Conservation (phyloP, 2,797 vertebrate genomes). For the Myotis findleyi region DNA sequence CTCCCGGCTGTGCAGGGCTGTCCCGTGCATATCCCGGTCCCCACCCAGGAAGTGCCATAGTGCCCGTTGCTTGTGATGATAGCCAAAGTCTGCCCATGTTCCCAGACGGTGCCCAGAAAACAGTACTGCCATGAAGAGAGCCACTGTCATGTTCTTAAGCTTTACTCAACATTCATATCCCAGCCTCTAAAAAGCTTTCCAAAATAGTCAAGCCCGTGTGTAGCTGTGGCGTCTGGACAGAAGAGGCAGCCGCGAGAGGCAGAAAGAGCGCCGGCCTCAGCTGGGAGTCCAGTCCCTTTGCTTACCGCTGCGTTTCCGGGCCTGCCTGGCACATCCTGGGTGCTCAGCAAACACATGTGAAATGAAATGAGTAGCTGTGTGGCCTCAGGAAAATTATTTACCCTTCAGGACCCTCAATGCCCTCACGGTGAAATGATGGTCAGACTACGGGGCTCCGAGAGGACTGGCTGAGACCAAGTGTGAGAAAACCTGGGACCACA, state of each 20-base stretch:
- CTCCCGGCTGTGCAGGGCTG: neutral
- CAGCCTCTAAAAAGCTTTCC: neutral
- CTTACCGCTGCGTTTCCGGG: neutral
- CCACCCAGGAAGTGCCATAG: too few species aligned
- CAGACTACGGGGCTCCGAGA: neutral
- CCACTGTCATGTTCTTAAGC: neutral
- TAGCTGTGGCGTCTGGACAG: neutral
- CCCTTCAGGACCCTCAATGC: neutral
- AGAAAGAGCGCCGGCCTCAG: neutral
- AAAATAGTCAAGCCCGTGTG: neutral
- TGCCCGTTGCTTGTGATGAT: neutral
- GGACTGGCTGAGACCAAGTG: neutral
- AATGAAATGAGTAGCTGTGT: neutral
- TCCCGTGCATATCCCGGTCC: neutral
- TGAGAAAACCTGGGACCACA: fast-evolving
- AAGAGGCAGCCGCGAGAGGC: neutral
- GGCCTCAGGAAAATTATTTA: neutral
- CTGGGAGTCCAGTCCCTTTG: neutral
- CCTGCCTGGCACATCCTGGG: neutral
- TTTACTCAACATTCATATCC: neutral
- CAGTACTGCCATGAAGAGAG: fast-evolving
- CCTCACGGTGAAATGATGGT: neutral
- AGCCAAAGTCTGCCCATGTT: neutral
- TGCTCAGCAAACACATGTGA: neutral
- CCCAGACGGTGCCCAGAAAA: neutral